phyloP scores from a whole-genome alignment of 2,797 vertebrate species.

The Sebastes vulpes region DNA sequence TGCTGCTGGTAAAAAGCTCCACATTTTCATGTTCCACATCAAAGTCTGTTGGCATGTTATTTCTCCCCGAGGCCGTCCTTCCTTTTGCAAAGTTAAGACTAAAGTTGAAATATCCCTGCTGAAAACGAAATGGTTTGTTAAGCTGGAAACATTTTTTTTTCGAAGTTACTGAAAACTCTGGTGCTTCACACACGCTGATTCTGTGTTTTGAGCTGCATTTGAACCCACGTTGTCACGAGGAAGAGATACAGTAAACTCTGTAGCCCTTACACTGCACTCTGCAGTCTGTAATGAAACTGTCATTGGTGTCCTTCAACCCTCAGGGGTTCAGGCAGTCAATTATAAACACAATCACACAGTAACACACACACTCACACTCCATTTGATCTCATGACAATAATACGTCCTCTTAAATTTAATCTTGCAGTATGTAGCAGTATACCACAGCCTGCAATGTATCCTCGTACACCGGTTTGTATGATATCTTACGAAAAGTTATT shows the following conservation, averaged over 20 bases:
- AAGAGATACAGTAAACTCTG: constrained; percentile 14
- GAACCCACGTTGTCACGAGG: not conserved
- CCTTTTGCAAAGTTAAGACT: constrained; percentile 17
- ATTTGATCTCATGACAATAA: constrained; percentile 21
- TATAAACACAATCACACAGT: constrained; percentile 35
- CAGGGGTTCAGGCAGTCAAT: constrained; percentile 44
- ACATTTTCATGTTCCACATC: constrained; percentile 50
- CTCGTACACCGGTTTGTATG: rapidly evolving
- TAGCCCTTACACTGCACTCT: not conserved
- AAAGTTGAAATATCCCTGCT: not conserved
- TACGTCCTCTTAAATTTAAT: constrained; percentile 1
- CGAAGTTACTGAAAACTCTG: constrained; percentile 1
- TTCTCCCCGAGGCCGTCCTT: constrained; percentile 42
- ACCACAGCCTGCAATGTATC: not conserved
- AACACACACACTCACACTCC: constrained; percentile 16
- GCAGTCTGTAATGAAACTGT: constrained; percentile 51
- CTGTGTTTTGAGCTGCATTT: constrained; percentile 1
- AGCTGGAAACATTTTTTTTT: not conserved
- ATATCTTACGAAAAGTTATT: not conserved
- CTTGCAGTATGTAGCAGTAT: not conserved
- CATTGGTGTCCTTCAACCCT: constrained; percentile 57
- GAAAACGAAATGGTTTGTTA: constrained; percentile 14
- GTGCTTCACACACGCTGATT: not conserved
- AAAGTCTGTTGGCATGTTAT: constrained; percentile 38
- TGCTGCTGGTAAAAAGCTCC: constrained; percentile 31